Evolutionary conservation across 2,113 vertebrate species (phyloP).

Genomic region (Protobothrops flavoviridis): DNA sequence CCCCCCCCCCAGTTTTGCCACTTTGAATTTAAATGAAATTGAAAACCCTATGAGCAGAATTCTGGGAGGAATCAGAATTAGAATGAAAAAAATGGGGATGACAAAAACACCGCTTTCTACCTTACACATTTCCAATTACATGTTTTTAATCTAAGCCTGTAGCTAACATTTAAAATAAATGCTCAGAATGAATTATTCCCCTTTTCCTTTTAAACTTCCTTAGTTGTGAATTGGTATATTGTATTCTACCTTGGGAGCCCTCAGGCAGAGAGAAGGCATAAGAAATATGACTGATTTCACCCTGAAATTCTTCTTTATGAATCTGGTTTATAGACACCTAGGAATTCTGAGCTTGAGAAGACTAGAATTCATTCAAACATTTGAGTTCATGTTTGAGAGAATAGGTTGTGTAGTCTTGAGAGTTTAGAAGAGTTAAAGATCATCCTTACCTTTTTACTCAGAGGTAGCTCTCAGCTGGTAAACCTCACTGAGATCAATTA

Average conservation of each 20-base stretch:
- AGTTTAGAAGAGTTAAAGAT: not conserved
- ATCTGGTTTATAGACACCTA: not conserved
- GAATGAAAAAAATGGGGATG: not conserved
- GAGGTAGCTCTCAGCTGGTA: not conserved
- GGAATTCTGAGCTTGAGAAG: not conserved
- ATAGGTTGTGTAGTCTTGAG: not conserved
- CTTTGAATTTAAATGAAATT: not conserved
- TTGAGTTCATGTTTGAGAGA: not conserved
- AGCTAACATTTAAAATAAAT: conserved; percentile 1
- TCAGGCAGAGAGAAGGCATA: not conserved
- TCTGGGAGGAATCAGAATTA: not conserved
- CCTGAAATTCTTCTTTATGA: not conserved
- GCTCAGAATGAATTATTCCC: not conserved
- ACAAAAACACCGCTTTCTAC: not conserved
- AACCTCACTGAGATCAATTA: not conserved
- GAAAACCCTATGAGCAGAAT: not conserved
- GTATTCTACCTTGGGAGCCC: not conserved
- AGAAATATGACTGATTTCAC: not conserved
- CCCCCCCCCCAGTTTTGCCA: no score
- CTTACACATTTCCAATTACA: not conserved
- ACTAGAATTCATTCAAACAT: not conserved
- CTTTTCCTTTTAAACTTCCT: not conserved
- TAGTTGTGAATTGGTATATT: not conserved
- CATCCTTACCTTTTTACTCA: not conserved
- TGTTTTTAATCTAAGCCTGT: not conserved